Evolutionary conservation across 2,888 invertebrate genomes (phyloP).

Genomic region (Ectropis crepuscularia): DNA sequence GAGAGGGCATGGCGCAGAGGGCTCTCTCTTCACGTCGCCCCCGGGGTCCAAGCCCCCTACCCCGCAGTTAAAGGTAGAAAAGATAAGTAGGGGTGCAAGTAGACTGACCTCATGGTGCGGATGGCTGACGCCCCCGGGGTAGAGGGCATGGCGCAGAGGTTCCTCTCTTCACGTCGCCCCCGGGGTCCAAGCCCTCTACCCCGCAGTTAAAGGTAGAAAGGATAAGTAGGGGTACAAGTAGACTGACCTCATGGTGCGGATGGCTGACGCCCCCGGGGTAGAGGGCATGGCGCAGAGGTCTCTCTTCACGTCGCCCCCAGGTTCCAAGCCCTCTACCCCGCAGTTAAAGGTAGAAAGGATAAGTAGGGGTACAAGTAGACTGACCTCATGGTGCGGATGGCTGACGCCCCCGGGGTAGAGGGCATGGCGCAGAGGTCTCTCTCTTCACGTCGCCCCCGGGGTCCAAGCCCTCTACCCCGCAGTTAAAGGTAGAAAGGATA

Average conservation of each 20-base stretch:
- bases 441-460: conserved; percentile 85
- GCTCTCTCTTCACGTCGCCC: conserved; percentile 80
- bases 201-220: no score
- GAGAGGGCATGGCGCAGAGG: conserved; percentile 68
- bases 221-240: no score
- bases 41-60: conserved; percentile 88
- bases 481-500: conserved; percentile 69
- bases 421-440: conserved; percentile 72
- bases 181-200: conserved; percentile 88
- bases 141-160: conserved; percentile 69
- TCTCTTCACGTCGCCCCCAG: conserved; percentile 84
- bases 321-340: conserved; percentile 88
- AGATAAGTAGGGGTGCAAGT: background rate
- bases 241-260: conserved; percentile 73
- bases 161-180: conserved; percentile 82
- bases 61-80: conserved; percentile 82
- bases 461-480: conserved; percentile 88
- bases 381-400: conserved; percentile 74
- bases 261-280: conserved; percentile 69
- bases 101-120: conserved; percentile 70
- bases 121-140: conserved; percentile 67
- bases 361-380: conserved; percentile 16
- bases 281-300: conserved; percentile 68
- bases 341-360: conserved; percentile 74
- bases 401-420: conserved; percentile 67